These are phyloP conservation scores for Cataglyphis altisquamis DNA, from an alignment of 2,888 invertebrate genomes.

Conservation along the genomic window DNA sequence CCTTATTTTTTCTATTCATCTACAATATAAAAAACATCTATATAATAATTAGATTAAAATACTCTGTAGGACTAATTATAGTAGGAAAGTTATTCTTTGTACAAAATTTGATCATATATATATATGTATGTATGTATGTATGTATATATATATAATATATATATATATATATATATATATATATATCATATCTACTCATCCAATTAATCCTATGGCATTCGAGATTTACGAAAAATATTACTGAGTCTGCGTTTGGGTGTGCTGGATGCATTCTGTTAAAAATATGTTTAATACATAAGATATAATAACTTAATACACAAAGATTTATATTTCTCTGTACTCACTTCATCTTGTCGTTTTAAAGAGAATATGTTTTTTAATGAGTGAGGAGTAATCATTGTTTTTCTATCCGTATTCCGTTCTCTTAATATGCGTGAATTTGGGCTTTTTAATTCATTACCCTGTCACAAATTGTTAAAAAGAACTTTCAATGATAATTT, in stretches of 20 bases:
- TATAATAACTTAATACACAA: constrained; percentile 9
- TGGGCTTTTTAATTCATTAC: constrained; percentile 81
- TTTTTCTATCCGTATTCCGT: constrained; percentile 79
- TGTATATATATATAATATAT: too few species aligned
- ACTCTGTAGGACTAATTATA: not conserved
- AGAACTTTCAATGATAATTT: not conserved
- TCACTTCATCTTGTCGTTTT: constrained; percentile 82
- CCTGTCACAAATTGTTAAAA: constrained; percentile 69
- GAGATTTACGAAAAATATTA: constrained; percentile 79
- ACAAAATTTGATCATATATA: not conserved
- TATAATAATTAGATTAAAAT: constrained; percentile 1
- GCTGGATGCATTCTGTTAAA: constrained; percentile 73
- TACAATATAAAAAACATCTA: not conserved
- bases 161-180: too few species aligned
- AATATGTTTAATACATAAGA: constrained; percentile 17
- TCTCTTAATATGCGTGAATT: constrained; percentile 79
- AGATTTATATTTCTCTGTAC: constrained; percentile 32
- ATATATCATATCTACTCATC: constrained; percentile 9
- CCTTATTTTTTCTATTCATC: not conserved
- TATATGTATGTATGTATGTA: not conserved
- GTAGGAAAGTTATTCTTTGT: constrained; percentile 6
- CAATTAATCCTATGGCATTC: constrained; percentile 43
- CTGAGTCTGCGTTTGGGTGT: constrained; percentile 81
- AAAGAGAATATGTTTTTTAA: constrained; percentile 77
- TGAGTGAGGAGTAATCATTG: constrained; percentile 81